phyloP scores from a whole-genome alignment of 2,888 invertebrate species.

The Mycalesis mineus region DNA sequence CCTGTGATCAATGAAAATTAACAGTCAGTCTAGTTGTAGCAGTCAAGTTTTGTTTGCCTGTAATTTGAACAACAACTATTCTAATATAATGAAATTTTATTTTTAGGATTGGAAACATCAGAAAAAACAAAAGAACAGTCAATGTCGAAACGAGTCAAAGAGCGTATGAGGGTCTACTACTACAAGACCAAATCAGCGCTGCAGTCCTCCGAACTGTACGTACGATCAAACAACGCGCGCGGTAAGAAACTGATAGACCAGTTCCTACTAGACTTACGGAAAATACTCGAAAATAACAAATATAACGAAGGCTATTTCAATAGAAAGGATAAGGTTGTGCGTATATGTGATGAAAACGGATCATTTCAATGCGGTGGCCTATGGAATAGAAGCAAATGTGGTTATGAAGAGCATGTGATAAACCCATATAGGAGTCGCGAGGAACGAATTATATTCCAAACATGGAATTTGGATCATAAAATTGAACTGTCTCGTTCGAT shows the following conservation, averaged over 20 bases:
- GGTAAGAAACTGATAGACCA: constrained; percentile 77
- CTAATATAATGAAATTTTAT: neutral
- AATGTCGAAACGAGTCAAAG: constrained; percentile 88
- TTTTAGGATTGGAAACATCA: constrained; percentile 79
- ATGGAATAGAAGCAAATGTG: constrained; percentile 80
- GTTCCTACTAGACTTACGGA: constrained; percentile 79
- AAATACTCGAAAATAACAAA: constrained; percentile 83
- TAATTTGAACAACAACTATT: no score
- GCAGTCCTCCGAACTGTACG: constrained; percentile 80
- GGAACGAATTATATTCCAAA: constrained; percentile 89
- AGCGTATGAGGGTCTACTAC: constrained; percentile 88
- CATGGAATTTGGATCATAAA: constrained; percentile 94
- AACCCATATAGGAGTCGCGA: constrained; percentile 91
- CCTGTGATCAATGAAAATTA: no score
- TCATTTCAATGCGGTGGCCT: constrained; percentile 84
- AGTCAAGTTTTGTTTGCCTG: no score
- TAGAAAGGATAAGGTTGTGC: constrained; percentile 71
- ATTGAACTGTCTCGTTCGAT: constrained; percentile 87
- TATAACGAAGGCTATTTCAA: constrained; percentile 89
- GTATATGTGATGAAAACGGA: constrained; percentile 80
- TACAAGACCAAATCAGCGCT: constrained; percentile 88
- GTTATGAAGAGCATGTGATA: constrained; percentile 83
- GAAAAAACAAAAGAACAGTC: constrained; percentile 89
- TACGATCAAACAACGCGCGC: constrained; percentile 62
- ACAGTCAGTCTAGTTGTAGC: no score